phyloP scores from a whole-genome alignment of 2,888 invertebrate genomes.

The Phyto melanocephala region DNA sequence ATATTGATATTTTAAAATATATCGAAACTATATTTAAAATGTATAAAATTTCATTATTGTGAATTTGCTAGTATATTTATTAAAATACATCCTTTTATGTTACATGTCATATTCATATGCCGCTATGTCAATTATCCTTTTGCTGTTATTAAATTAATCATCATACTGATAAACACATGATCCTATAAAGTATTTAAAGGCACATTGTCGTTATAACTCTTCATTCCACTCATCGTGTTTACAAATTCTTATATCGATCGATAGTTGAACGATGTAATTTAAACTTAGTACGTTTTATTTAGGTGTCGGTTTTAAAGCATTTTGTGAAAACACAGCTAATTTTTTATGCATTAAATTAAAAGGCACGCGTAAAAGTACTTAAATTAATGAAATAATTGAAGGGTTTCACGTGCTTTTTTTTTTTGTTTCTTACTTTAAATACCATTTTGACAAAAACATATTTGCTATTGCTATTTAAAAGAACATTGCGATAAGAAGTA shows the following conservation, averaged over 20 bases:
- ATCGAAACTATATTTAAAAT: too few species aligned
- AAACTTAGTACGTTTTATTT: conserved; percentile 39
- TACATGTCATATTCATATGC: neutral
- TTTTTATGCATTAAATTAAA: conserved; percentile 42
- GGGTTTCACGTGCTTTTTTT: neutral
- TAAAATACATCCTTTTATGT: neutral
- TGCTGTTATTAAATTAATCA: conserved; percentile 38
- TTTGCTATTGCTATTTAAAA: neutral
- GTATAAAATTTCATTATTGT: too few species aligned
- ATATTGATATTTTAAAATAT: too few species aligned
- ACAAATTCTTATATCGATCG: conserved; percentile 35
- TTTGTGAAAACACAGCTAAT: neutral
- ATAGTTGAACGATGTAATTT: conserved; percentile 55
- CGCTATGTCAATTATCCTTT: conserved; percentile 37
- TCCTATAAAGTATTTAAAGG: conserved; percentile 16
- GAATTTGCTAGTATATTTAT: neutral
- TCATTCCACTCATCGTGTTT: neutral
- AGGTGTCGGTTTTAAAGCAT: conserved; percentile 24
- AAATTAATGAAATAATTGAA: conserved; percentile 59
- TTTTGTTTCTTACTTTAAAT: neutral
- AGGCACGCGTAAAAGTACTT: conserved; percentile 61
- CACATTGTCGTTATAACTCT: conserved; percentile 8
- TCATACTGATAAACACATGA: conserved; percentile 47
- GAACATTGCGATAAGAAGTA: too few species aligned
- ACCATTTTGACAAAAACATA: conserved; percentile 24